Conservation (phyloP, 2,113 vertebrate species). For the Oreochromis aureus region DNA sequence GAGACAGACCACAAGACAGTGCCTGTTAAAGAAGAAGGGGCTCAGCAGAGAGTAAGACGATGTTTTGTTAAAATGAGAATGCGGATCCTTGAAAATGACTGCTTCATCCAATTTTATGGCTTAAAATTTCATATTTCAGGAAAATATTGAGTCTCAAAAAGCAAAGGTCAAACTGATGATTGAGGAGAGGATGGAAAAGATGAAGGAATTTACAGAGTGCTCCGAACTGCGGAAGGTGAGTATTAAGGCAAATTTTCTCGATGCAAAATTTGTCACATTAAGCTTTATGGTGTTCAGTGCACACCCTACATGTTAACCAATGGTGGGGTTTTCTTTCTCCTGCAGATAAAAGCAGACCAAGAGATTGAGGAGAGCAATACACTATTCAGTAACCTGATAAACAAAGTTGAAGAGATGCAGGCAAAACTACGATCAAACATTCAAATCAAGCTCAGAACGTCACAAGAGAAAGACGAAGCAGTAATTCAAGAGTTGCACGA, state of each 20-base stretch:
- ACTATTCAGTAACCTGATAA: constrained; percentile 12
- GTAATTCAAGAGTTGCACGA: constrained; percentile 5
- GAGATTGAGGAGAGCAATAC: background rate
- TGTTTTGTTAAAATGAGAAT: background rate
- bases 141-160: constrained; percentile 8
- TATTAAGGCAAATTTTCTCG: background rate
- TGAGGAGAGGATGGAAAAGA: constrained; percentile 17
- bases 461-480: background rate
- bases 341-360: background rate
- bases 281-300: too few relatives aligned
- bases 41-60: constrained; percentile 22
- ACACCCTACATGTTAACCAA: too few relatives aligned
- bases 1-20: constrained; percentile 55
- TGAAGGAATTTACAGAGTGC: background rate
- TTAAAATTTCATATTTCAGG: background rate
- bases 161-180: constrained; percentile 25
- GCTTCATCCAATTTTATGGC: background rate
- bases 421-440: background rate
- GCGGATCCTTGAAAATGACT: fast-evolving
- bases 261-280: background rate
- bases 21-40: constrained; percentile 54
- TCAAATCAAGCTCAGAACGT: background rate
- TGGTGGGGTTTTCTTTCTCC: background rate
- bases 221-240: constrained; percentile 33
- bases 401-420: background rate